Base-by-base conservation (phyloP, 37 sponge, comb jelly and placozoan genomes). In the Eunapius fragilis region DNA sequence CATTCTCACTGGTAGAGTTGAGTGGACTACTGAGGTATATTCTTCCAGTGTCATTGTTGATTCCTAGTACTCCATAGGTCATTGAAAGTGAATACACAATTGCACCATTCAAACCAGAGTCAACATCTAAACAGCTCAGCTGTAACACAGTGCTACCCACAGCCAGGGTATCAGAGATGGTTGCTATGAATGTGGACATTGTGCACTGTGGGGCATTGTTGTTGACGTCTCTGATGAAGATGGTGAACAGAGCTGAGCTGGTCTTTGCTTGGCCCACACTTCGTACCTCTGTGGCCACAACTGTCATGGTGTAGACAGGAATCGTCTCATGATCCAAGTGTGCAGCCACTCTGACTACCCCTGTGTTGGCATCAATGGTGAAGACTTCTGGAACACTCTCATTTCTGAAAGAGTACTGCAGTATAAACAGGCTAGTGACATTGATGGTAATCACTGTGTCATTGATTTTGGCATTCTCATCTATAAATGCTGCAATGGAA, bases 161-260 rank as follows among this genome's bases (percentile, higher is more conserved):
- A 25, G 58, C 69, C 0, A 31, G 28, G 0, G 79, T 72, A 11
- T 81, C 81, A 24, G 32, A 14, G 12, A 84, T 80, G 11, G 49
- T 71, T 25, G 80, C 67, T 41, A 58, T 71, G 19, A 70, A 35
- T 22, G 45, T 25, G 0, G 75, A 33, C 34, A 32, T n/a, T 25
- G 67, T 25, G 47, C 93, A 93, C 27, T 36, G 58, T 23, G 93
- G 93, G 30, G 4, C 25, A 73, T 93, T 89, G 67, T 93, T 90
- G 72, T 93, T 93, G 10, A 84, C 90, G 84, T 89, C 93, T 75
- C 90, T 72, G 13, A 93, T 77, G n/a, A 75, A 86, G n/a, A 93
- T 79, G 31, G 41, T 69, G 25, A 86, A 17, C 14, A 31, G 14
- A 24, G 84, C 75, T 34, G 49, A 85, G 68, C 88, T 89, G 2